A percentile compares a stretch with the other conserved stretches of the same genome.
phyloP scores from a whole-genome alignment of 2,888 invertebrate species.

The Tuta absoluta region DNA sequence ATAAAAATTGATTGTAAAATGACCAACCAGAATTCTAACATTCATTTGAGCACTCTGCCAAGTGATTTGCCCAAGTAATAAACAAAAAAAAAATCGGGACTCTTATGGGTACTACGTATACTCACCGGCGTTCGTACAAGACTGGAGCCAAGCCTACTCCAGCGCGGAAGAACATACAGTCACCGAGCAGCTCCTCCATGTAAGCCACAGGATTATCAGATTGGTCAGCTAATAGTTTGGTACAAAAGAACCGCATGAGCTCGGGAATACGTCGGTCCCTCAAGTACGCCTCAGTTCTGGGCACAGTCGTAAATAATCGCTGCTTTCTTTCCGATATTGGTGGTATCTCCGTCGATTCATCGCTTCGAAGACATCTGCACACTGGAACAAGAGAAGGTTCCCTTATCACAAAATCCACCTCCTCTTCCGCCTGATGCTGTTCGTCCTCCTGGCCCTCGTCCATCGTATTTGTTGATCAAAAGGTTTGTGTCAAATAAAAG shows the following conservation, averaged over 20 bases:
- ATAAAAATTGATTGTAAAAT: too few species aligned
- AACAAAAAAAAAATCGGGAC: too few species aligned
- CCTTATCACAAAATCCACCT: background rate
- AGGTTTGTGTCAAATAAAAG: too few species aligned
- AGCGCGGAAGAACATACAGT: constrained; percentile 69
- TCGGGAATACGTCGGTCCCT: constrained; percentile 66
- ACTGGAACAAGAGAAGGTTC: constrained; percentile 37
- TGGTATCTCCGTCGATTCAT: constrained; percentile 32
- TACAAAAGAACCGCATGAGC: constrained; percentile 61
- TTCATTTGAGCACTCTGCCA: too few species aligned
- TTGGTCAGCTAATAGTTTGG: constrained; percentile 57
- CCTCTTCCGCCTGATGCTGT: background rate
- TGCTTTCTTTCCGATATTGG: constrained; percentile 46
- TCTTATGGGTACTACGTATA: too few species aligned
- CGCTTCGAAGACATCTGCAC: constrained; percentile 55
- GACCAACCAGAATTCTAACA: too few species aligned
- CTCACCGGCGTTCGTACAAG: constrained; percentile 63
- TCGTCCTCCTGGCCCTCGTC: constrained; percentile 37
- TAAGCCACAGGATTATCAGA: constrained; percentile 52
- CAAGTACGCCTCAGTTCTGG: constrained; percentile 64
- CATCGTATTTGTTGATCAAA: constrained; percentile 25
- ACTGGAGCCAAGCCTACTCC: constrained; percentile 65
- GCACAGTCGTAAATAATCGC: constrained; percentile 50
- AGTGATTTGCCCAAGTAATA: too few species aligned
- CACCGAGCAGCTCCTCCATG: constrained; percentile 58